A percentile compares a stretch with the other conserved stretches of the same genome.
phyloP scores from a whole-genome alignment of 2,797 vertebrate genomes.

The Sebastes minor region DNA sequence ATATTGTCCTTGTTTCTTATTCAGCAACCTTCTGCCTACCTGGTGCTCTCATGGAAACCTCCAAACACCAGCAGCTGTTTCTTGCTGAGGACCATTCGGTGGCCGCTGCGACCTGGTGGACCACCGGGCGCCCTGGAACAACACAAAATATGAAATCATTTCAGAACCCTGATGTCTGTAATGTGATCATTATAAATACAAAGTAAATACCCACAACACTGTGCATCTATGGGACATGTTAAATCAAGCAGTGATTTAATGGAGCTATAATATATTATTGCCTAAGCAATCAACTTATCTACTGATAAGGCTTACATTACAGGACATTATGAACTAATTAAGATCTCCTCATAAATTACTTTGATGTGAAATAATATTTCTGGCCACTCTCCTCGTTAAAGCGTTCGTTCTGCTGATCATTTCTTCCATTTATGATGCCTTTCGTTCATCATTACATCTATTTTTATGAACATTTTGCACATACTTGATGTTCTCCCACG shows the following conservation, averaged over 20 bases:
- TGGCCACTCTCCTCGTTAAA: not conserved
- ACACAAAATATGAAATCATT: not conserved
- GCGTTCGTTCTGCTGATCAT: not conserved
- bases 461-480: conserved; percentile 28
- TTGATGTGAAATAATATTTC: not conserved
- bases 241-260: not conserved
- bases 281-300: not conserved
- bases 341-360: not conserved
- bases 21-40: conserved; percentile 75
- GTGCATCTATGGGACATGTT: no score
- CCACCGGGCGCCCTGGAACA: conserved; percentile 86
- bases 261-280: not conserved
- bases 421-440: not conserved
- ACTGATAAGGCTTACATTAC: not conserved
- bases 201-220: not conserved
- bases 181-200: not conserved
- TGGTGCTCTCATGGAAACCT: conserved; percentile 94
- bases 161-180: not conserved
- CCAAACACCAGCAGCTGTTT: conserved; percentile 93
- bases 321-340: not conserved
- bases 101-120: conserved; percentile 93
- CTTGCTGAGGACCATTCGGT: conserved; percentile 92
- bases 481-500: conserved; percentile 97
- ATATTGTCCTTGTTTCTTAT: not conserved
- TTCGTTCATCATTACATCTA: not conserved